A percentile compares a stretch with the other conserved stretches of the same genome.
Conservation (phyloP, 2,113 vertebrate genomes). For the Oceanodroma tethys region DNA sequence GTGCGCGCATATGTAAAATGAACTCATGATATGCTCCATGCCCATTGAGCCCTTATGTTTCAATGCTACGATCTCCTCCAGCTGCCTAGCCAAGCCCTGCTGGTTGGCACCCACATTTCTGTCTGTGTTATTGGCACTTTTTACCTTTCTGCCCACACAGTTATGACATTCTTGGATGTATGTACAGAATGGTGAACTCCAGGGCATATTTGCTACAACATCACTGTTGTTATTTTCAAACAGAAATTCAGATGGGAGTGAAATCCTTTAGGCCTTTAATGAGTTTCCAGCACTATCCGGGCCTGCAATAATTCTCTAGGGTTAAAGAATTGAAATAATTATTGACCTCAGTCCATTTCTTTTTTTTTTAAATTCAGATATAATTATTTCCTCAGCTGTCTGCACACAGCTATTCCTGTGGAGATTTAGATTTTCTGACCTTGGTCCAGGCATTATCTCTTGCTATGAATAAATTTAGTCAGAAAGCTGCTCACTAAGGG, state of each 20-base stretch:
- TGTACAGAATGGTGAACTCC: neutral
- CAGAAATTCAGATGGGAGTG: conserved; percentile 40
- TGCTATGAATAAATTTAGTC: conserved; percentile 68
- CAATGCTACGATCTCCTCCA: neutral
- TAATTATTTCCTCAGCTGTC: conserved; percentile 70
- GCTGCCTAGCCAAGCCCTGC: neutral
- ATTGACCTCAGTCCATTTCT: conserved; percentile 49
- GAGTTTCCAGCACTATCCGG: conserved; percentile 62
- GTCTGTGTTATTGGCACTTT: neutral
- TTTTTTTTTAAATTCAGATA: neutral
- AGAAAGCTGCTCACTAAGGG: conserved; percentile 35
- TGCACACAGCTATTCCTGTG: conserved; percentile 20
- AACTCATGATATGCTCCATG: neutral
- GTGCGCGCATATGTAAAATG: neutral
- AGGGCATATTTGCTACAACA: neutral
- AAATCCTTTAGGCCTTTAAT: conserved; percentile 66
- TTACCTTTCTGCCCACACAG: neutral
- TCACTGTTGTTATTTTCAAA: conserved; percentile 46
- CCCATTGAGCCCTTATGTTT: neutral
- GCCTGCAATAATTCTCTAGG: conserved; percentile 50
- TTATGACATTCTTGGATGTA: neutral
- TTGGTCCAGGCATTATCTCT: conserved; percentile 58
- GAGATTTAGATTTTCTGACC: conserved; percentile 68
- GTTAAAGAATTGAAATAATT: conserved; percentile 65
- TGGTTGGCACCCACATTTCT: neutral